phyloP scores from a whole-genome alignment of 2,113 vertebrate species.

The Myodes glareolus region DNA sequence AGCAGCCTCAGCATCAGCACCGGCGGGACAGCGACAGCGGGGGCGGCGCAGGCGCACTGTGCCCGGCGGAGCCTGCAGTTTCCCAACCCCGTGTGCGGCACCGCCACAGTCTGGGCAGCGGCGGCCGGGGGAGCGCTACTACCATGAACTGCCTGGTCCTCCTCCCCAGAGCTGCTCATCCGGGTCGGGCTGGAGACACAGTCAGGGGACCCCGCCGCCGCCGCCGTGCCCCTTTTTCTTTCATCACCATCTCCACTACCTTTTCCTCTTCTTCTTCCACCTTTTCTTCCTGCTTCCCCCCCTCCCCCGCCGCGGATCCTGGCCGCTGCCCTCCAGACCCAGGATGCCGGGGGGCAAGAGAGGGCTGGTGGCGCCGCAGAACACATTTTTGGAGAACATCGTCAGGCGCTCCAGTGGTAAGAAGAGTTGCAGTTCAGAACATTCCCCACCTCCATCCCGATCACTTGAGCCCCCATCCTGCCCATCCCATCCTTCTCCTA shows the following conservation, averaged over 20 bases:
- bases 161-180: constrained; percentile 88
- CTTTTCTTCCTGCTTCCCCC: constrained; percentile 77
- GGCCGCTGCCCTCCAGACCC: constrained; percentile 88
- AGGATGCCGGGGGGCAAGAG: constrained; percentile 99
- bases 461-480: neutral
- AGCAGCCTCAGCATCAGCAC: constrained; percentile 65
- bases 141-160: constrained; percentile 90
- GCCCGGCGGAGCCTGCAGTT: constrained; percentile 82
- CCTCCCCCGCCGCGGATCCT: constrained; percentile 85
- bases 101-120: constrained; percentile 84
- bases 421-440: constrained; percentile 77
- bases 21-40: constrained; percentile 83
- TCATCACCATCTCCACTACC: constrained; percentile 64
- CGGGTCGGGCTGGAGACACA: constrained; percentile 83
- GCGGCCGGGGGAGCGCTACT: constrained; percentile 87
- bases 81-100: constrained; percentile 81
- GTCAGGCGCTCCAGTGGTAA: constrained; percentile 97
- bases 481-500: neutral
- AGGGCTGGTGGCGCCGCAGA: constrained; percentile 98
- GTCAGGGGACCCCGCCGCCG: constrained; percentile 78
- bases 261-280: constrained; percentile 70
- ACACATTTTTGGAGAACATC: constrained; percentile 98
- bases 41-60: constrained; percentile 84
- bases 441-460: constrained; percentile 56
- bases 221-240: constrained; percentile 76